Conservation (phyloP, 2,113 vertebrate species). For the Naja naja region DNA sequence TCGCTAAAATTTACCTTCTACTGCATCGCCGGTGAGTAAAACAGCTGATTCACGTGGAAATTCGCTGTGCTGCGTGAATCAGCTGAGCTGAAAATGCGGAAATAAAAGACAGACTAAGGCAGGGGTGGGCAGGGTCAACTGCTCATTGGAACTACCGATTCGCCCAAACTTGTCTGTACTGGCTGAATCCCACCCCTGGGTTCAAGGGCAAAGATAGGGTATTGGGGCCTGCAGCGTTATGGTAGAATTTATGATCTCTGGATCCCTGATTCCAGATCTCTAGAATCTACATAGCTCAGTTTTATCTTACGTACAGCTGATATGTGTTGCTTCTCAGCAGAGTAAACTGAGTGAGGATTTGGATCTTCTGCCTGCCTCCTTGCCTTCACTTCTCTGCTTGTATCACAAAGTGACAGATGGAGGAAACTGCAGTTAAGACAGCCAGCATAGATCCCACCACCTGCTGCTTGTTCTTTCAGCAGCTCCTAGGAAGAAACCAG, state of each 20-base stretch:
- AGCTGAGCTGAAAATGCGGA: too few relatives aligned
- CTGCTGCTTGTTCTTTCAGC: background rate
- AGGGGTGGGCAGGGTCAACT: too few relatives aligned
- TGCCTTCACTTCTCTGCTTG: background rate
- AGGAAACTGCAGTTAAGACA: background rate
- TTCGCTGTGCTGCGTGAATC: too few relatives aligned
- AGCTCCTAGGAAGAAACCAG: background rate
- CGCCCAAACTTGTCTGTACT: too few relatives aligned
- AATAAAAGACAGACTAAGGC: too few relatives aligned
- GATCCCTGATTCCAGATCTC: background rate
- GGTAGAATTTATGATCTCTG: background rate
- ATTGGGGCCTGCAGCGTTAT: background rate
- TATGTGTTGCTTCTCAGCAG: rapidly evolving
- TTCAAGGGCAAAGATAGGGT: background rate
- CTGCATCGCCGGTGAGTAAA: too few relatives aligned
- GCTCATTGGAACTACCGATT: too few relatives aligned
- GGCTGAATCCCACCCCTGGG: too few relatives aligned
- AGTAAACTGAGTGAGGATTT: rapidly evolving
- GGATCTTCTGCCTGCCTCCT: background rate
- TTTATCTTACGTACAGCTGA: background rate
- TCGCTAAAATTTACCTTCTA: too few relatives aligned
- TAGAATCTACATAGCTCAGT: background rate
- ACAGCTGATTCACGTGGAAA: too few relatives aligned
- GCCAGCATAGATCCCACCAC: background rate
- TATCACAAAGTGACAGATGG: background rate